Evolutionary conservation across 2,888 invertebrate genomes (phyloP), one percentile per base, ranked within the genome.

Genomic region (Cecidostiba fungosa): DNA sequence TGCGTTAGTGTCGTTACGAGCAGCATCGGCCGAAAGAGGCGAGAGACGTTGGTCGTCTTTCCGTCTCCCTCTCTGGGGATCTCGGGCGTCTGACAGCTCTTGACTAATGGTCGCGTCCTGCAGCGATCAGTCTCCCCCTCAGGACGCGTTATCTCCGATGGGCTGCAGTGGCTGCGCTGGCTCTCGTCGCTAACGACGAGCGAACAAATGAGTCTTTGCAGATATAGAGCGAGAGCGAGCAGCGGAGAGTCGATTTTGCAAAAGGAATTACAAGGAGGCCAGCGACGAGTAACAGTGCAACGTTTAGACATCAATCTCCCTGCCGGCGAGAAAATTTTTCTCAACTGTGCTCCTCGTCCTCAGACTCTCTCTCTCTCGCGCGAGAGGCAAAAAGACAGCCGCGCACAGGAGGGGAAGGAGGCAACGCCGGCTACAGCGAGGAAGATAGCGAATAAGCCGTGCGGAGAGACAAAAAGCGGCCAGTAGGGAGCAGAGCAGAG

Each of bases 71-170:
- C 26, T 23, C 26, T 26, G 4, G 47, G 29, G 74, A 16, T 14
- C 79, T 50, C 29, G 50, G 70, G 26, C 82, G 77, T 43, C 32
- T 77, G 82, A 83, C 82, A 77, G 82, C 50, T 84, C 89, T 88
- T 91, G 91, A 90, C 90, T 91, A 90, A 91, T 91, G 91, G 89
- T 89, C 89, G 89, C 89, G 89, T 88, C 89, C 89, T 89, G 90
- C 88, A 89, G 54, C 54, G 54, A 59, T 90, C 88, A 89, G 90
- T 89, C 91, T 88, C 89, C 87, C 87, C 87, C 74, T 73, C 59
- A 85, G 81, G 85, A 85, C 86, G n/a, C 54, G 85, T 79, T 88
- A 87, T 87, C 87, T 84, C 85, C 77, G 77, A 78, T 78, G 39
- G 66, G 43, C 43, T 62, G 62, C 43, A 66, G 77, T 43, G 62